These are phyloP conservation scores for Equus quagga DNA, from an alignment of 2,113 vertebrate species.

Conservation along the genomic window DNA sequence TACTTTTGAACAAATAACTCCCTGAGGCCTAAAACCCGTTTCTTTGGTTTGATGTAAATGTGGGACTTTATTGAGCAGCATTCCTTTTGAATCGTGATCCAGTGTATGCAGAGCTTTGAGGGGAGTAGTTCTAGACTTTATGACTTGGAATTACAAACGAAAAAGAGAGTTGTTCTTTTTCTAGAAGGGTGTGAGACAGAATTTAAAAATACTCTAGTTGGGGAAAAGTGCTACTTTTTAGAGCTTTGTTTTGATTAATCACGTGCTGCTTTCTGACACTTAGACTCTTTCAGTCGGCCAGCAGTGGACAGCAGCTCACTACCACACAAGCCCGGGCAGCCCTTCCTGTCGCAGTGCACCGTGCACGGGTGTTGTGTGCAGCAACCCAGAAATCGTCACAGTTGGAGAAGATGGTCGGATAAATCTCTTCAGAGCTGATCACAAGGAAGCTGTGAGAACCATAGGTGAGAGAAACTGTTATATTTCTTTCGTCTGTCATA, in stretches of 20 bases:
- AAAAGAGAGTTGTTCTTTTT: slow-evolving; percentile 4
- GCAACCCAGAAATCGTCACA: slow-evolving; percentile 94
- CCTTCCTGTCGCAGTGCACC: slow-evolving; percentile 90
- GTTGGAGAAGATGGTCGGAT: slow-evolving; percentile 98
- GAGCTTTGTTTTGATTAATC: neutral
- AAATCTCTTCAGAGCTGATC: slow-evolving; percentile 94
- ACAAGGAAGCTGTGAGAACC: slow-evolving; percentile 90
- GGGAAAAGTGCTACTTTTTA: neutral
- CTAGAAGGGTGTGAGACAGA: neutral
- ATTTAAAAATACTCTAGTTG: neutral
- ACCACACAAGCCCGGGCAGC: slow-evolving; percentile 83
- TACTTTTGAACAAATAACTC: slow-evolving; percentile 45
- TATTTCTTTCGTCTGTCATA: neutral
- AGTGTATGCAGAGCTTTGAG: neutral
- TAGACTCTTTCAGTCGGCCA: slow-evolving; percentile 92
- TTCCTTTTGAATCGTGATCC: slow-evolving; percentile 7
- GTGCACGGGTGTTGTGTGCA: slow-evolving; percentile 94
- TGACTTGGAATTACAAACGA: neutral
- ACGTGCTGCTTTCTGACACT: slow-evolving; percentile 12
- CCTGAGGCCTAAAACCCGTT: neutral
- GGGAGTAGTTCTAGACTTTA: slow-evolving; percentile 17
- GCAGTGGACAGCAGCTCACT: slow-evolving; percentile 92
- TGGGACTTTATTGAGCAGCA: neutral
- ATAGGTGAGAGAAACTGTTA: slow-evolving; percentile 89
- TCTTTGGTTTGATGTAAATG: neutral